phyloP scores from a whole-genome alignment of 2,888 invertebrate species.

The Gortyna flavago region DNA sequence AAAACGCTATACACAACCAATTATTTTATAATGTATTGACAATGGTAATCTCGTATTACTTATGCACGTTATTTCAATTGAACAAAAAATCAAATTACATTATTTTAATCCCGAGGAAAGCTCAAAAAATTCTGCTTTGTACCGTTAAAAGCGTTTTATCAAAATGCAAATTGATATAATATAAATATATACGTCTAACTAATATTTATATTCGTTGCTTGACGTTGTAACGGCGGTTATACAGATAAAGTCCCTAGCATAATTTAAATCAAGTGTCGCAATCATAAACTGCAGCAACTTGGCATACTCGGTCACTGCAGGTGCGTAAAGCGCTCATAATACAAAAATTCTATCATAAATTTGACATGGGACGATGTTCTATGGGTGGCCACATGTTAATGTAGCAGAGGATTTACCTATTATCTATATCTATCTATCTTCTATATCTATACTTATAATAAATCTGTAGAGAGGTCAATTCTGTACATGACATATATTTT shows the following conservation, averaged over 20 bases:
- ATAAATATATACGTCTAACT: slow-evolving; percentile 26
- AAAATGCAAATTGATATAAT: slow-evolving; percentile 25
- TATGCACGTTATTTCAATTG: slow-evolving; percentile 42
- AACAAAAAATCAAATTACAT: slow-evolving; percentile 26
- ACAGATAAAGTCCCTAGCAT: background rate
- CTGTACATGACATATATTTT: too few relatives aligned
- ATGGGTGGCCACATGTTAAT: background rate
- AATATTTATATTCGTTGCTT: slow-evolving; percentile 13
- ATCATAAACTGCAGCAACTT: background rate
- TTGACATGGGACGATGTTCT: background rate
- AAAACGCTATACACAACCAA: background rate
- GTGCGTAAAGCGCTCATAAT: background rate
- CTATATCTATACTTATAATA: too few relatives aligned
- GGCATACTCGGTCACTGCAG: background rate
- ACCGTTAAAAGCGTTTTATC: slow-evolving; percentile 24
- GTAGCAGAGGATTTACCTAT: too few relatives aligned
- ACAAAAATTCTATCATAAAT: background rate
- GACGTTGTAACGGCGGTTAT: background rate
- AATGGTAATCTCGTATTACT: slow-evolving; percentile 32
- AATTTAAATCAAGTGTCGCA: background rate
- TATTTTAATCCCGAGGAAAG: slow-evolving; percentile 21
- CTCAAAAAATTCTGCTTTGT: slow-evolving; percentile 26
- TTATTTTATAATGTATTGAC: slow-evolving; percentile 18
- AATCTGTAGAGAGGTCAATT: too few relatives aligned
- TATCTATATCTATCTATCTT: too few relatives aligned